Evolutionary conservation across 2,113 vertebrate genomes (phyloP).

Genomic region (Pycnonotus jocosus): DNA sequence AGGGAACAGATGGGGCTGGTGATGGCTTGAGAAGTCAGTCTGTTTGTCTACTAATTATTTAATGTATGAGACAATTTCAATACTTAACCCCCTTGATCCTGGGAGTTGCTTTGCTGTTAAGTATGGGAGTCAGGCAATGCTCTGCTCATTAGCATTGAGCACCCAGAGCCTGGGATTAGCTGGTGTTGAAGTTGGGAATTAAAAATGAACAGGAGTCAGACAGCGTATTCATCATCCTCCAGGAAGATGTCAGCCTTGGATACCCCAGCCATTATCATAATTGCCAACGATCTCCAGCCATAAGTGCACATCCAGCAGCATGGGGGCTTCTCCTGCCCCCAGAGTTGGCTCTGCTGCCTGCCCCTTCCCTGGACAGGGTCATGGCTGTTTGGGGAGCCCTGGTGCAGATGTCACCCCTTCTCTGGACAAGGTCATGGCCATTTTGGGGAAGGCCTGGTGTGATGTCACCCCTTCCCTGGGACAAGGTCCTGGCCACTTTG

Average conservation of each 20-base stretch:
- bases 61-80: slow-evolving; percentile 50
- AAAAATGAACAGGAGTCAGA: slow-evolving; percentile 53
- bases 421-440: neutral
- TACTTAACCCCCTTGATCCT: slow-evolving; percentile 61
- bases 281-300: slow-evolving; percentile 1
- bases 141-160: slow-evolving; percentile 26
- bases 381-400: neutral
- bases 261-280: slow-evolving; percentile 27
- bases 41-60: slow-evolving; percentile 64
- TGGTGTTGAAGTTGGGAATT: slow-evolving; percentile 7
- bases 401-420: neutral
- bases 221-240: slow-evolving; percentile 33
- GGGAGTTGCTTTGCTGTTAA: neutral
- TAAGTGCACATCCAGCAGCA: neutral
- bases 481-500: too few species aligned
- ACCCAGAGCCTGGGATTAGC: neutral
- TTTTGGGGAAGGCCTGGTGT: neutral
- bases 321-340: neutral
- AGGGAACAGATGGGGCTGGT: slow-evolving; percentile 20
- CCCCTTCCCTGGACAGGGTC: neutral
- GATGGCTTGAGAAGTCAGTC: slow-evolving; percentile 51
- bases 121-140: neutral
- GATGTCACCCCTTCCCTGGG: neutral
- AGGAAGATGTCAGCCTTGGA: slow-evolving; percentile 38
- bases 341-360: neutral